These are phyloP conservation scores for Lipotes vexillifer DNA, from an alignment of 2,113 vertebrate genomes.

Conservation along the genomic window DNA sequence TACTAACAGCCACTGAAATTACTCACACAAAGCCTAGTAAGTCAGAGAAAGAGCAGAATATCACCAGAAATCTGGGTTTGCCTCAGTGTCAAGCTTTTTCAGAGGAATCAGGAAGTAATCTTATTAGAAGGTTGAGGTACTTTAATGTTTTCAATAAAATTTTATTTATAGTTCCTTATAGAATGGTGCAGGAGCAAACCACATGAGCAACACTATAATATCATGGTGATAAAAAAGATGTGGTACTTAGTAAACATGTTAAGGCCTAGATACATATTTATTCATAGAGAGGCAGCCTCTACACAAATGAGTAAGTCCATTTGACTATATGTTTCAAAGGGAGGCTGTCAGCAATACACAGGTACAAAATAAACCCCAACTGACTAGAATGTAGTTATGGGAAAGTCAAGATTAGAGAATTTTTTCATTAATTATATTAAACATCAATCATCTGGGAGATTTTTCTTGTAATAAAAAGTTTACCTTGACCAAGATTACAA, in stretches of 20 bases:
- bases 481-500: neutral
- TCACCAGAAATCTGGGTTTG: neutral
- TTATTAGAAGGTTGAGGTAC: neutral
- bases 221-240: neutral
- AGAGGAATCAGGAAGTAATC: neutral
- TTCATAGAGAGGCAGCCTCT: neutral
- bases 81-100: neutral
- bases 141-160: constrained; percentile 16
- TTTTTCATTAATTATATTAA: constrained; percentile 18
- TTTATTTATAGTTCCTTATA: neutral
- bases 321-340: neutral
- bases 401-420: neutral
- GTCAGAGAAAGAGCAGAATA: neutral
- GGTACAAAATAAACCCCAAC: neutral
- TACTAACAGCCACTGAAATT: neutral
- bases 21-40: neutral
- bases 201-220: neutral
- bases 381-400: neutral
- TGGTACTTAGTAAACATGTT: neutral
- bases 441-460: neutral
- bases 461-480: neutral
- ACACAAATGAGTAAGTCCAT: neutral
- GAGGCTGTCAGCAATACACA: neutral
- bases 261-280: neutral
- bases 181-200: neutral